Percentiles rank a stretch among this genome's conserved stretches.
phyloP scores from a whole-genome alignment of 2,888 invertebrate species.

The Chymomyza amoena region DNA sequence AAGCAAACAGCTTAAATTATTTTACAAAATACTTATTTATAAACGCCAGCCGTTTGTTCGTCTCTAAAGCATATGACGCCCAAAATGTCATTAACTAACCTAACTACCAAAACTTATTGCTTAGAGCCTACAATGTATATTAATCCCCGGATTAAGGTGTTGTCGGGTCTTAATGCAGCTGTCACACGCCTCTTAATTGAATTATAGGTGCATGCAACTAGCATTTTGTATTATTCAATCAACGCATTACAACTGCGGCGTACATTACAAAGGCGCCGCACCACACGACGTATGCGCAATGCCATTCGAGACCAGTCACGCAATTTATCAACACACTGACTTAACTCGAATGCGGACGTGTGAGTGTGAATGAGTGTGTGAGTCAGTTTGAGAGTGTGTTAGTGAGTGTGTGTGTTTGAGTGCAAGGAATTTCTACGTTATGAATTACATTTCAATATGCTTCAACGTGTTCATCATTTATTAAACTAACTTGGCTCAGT shows the following conservation, averaged over 20 bases:
- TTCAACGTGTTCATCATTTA: conserved; percentile 63
- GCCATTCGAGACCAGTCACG: neutral
- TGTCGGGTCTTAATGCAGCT: neutral
- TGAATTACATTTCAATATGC: conserved; percentile 68
- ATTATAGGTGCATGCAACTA: neutral
- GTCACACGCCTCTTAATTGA: neutral
- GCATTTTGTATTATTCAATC: conserved; percentile 2
- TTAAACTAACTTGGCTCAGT: conserved; percentile 29
- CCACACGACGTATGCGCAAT: neutral
- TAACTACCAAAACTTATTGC: neutral
- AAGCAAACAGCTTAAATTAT: too few species aligned
- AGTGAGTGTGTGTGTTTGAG: neutral
- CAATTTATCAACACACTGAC: neutral
- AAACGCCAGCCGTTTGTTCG: too few species aligned
- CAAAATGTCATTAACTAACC: too few species aligned
- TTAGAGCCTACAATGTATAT: neutral
- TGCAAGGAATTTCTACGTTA: conserved; percentile 39
- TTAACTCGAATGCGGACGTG: neutral
- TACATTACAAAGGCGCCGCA: neutral
- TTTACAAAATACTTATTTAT: too few species aligned
- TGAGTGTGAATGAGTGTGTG: neutral
- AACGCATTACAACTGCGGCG: neutral
- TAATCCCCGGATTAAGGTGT: neutral
- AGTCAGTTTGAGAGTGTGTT: neutral
- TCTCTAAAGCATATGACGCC: too few species aligned